These are phyloP conservation scores for Psilopogon haemacephalus DNA, from an alignment of 2,113 vertebrate species.

Conservation along the genomic window DNA sequence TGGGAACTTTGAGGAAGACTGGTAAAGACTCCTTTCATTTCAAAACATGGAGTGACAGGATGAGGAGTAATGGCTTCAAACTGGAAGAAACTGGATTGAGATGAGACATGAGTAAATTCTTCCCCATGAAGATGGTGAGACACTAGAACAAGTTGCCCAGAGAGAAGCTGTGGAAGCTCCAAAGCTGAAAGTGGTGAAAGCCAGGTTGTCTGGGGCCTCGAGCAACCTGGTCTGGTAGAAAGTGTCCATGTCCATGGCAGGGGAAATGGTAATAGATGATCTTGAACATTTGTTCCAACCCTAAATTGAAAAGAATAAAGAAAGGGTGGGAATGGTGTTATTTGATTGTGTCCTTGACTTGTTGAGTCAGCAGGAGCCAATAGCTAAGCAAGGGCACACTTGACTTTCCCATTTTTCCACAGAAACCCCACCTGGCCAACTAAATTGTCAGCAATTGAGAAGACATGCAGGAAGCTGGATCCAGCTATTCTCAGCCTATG, in stretches of 20 bases:
- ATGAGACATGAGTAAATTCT: too few species aligned
- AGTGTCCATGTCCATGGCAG: too few species aligned
- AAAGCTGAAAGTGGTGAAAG: too few species aligned
- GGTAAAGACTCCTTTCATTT: constrained; percentile 23
- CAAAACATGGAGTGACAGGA: not conserved
- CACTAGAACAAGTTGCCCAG: too few species aligned
- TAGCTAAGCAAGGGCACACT: constrained; percentile 47
- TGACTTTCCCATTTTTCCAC: constrained; percentile 33
- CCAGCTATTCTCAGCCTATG: constrained; percentile 59
- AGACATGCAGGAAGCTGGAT: constrained; percentile 47
- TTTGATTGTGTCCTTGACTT: constrained; percentile 29
- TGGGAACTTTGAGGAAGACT: not conserved
- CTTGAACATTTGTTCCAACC: not conserved
- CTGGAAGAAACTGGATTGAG: too few species aligned
- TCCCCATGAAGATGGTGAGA: too few species aligned
- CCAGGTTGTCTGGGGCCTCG: too few species aligned
- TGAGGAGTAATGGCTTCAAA: too few species aligned
- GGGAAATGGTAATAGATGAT: too few species aligned
- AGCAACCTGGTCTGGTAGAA: too few species aligned
- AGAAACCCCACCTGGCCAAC: constrained; percentile 56
- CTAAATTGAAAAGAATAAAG: constrained; percentile 1
- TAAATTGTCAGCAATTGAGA: constrained; percentile 57
- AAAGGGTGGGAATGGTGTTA: not conserved
- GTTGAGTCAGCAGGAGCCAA: constrained; percentile 47
- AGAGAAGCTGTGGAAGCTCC: too few species aligned